These are phyloP conservation scores for Nemurella pictetii DNA, from an alignment of 2,888 invertebrate genomes.

Conservation along the genomic window DNA sequence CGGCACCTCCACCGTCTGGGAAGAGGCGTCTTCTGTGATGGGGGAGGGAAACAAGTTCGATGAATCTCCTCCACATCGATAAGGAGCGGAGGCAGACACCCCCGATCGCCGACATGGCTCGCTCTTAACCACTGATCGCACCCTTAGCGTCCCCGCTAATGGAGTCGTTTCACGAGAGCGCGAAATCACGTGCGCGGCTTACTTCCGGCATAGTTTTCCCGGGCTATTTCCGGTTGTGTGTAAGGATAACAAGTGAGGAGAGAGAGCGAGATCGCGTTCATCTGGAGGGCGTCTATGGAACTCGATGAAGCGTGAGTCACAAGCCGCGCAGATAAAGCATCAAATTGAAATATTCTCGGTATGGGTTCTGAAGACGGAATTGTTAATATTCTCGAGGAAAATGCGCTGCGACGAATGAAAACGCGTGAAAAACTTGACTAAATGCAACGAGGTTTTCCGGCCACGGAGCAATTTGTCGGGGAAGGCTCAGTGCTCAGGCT, in stretches of 20 bases:
- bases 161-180: constrained; percentile 22
- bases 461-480: not conserved
- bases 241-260: constrained; percentile 9
- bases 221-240: constrained; percentile 15
- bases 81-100: not conserved
- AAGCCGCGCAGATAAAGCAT: not conserved
- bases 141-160: constrained; percentile 22
- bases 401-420: not conserved
- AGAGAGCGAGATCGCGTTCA: not conserved
- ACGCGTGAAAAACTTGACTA: not conserved
- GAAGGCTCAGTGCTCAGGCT: not conserved
- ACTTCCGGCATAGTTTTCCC: constrained; percentile 25
- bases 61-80: not conserved
- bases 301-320: not conserved
- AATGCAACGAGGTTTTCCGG: not conserved
- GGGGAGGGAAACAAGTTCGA: not conserved
- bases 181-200: constrained; percentile 25
- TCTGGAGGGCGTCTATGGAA: not conserved
- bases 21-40: not conserved
- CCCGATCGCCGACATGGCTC: not conserved
- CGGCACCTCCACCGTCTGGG: not conserved
- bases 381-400: no score
- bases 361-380: no score
- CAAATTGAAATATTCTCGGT: not conserved
- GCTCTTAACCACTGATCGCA: not conserved